phyloP scores from a whole-genome alignment of 2,113 vertebrate genomes.

The Syngnathus scovelli region DNA sequence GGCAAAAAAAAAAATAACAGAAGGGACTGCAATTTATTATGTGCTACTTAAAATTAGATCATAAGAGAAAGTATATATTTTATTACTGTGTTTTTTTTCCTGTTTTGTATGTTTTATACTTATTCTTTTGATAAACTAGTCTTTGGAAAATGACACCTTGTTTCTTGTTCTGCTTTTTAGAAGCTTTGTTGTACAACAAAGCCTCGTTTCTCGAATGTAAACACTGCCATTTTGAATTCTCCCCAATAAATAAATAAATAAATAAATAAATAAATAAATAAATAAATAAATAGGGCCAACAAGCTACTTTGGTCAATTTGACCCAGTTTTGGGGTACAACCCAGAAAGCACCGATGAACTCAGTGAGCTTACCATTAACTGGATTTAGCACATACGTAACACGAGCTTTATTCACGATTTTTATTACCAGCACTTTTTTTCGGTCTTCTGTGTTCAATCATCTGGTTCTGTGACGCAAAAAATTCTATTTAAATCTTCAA shows the following conservation, averaged over 20 bases:
- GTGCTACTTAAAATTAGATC: conserved; percentile 33
- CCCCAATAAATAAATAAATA: too few relatives aligned
- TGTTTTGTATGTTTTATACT: conserved; percentile 60
- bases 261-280: too few relatives aligned
- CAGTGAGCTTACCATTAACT: too few relatives aligned
- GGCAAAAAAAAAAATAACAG: conserved; percentile 6
- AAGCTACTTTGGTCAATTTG: too few relatives aligned
- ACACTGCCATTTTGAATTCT: too few relatives aligned
- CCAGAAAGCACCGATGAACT: too few relatives aligned
- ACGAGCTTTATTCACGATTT: not conserved
- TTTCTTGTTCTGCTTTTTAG: conserved; percentile 23
- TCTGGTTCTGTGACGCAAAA: conserved; percentile 29
- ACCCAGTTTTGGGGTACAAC: too few relatives aligned
- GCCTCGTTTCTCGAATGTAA: not conserved
- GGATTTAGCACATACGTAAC: too few relatives aligned
- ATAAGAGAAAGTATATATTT: conserved; percentile 65
- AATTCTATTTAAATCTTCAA: not conserved
- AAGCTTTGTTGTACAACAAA: conserved; percentile 4
- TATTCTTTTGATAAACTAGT: conserved; percentile 65
- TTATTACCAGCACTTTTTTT: not conserved
- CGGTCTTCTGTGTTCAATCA: conserved; percentile 10
- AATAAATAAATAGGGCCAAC: too few relatives aligned
- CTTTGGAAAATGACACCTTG: conserved; percentile 39
- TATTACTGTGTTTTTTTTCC: conserved; percentile 55
- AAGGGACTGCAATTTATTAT: conserved; percentile 56